Evolutionary conservation across 2,888 invertebrate species (phyloP).

Genomic region (Drosophila siamana): DNA sequence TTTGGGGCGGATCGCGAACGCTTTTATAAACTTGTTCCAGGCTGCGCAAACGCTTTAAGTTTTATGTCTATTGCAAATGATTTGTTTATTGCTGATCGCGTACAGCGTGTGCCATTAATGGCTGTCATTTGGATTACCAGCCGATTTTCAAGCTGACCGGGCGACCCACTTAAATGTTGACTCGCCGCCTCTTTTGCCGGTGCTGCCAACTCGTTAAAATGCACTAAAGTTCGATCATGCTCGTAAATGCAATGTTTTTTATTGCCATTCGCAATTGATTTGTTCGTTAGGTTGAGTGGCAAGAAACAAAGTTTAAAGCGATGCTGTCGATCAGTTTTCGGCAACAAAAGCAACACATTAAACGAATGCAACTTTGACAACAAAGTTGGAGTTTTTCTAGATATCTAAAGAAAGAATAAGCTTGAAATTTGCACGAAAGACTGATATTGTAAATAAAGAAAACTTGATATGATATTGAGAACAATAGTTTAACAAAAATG

Average conservation of each 20-base stretch:
- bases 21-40: slow-evolving; percentile 58
- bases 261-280: slow-evolving; percentile 34
- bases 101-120: slow-evolving; percentile 75
- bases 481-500: too few species aligned
- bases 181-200: not conserved
- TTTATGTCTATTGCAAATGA: slow-evolving; percentile 65
- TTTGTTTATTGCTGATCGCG: slow-evolving; percentile 74
- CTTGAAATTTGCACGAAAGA: too few species aligned
- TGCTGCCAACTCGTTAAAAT: slow-evolving; percentile 51
- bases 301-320: slow-evolving; percentile 7
- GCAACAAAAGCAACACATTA: not conserved
- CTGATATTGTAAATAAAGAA: too few species aligned
- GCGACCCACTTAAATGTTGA: slow-evolving; percentile 59
- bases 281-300: slow-evolving; percentile 14
- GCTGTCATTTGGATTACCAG: slow-evolving; percentile 70
- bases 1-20: slow-evolving; percentile 42
- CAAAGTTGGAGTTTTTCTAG: too few species aligned
- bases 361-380: too few species aligned
- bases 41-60: slow-evolving; percentile 31
- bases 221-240: slow-evolving; percentile 29
- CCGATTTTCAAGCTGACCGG: slow-evolving; percentile 48
- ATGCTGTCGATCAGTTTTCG: slow-evolving; percentile 2
- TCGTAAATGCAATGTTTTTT: slow-evolving; percentile 51
- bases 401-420: too few species aligned
- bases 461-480: too few species aligned